Conservation (phyloP, 2,797 vertebrate genomes). For the Calcarius lapponicus region DNA sequence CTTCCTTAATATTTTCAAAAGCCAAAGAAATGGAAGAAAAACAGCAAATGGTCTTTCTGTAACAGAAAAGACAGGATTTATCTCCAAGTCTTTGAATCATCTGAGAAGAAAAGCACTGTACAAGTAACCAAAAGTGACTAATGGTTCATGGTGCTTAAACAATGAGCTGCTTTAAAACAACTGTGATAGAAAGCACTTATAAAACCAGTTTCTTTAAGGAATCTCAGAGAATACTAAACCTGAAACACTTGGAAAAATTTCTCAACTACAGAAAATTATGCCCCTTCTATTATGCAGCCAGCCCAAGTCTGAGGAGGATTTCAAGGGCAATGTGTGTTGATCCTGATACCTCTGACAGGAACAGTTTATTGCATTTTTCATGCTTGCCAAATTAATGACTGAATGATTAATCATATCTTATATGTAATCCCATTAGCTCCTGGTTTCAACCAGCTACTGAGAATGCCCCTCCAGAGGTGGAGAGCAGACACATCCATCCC, state of each 20-base stretch:
- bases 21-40: constrained; percentile 5
- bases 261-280: background rate
- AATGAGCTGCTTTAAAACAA: constrained; percentile 23
- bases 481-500: background rate
- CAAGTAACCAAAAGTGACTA: background rate
- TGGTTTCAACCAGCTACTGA: background rate
- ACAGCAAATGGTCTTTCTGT: background rate
- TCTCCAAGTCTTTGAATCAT: background rate
- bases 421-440: background rate
- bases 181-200: background rate
- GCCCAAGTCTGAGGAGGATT: background rate
- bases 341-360: background rate
- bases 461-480: background rate
- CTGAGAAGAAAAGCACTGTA: background rate
- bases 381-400: constrained; percentile 20
- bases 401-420: constrained; percentile 22
- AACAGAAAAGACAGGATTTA: background rate
- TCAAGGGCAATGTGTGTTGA: constrained; percentile 24
- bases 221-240: background rate
- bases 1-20: constrained; percentile 33
- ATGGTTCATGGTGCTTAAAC: background rate
- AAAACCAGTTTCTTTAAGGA: background rate
- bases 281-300: background rate
- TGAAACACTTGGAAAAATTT: background rate
- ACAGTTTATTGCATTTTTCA: background rate